phyloP scores from a whole-genome alignment of 2,113 vertebrate species.

The Chlorodrepanis virens region DNA sequence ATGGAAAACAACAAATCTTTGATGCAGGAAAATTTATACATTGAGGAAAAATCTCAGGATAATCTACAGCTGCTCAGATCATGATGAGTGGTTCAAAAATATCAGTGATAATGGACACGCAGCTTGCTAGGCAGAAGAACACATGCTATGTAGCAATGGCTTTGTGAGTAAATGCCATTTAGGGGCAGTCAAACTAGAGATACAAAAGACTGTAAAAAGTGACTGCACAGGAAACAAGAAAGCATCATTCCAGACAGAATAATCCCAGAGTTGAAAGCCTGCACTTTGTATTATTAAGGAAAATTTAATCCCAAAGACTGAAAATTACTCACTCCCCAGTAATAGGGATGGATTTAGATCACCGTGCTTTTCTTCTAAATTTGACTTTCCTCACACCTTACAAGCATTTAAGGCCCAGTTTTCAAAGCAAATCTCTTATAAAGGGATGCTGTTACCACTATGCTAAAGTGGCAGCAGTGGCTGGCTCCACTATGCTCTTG shows the following conservation, averaged over 20 bases:
- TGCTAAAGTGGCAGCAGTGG: neutral
- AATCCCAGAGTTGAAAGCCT: neutral
- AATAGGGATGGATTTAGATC: neutral
- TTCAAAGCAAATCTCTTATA: neutral
- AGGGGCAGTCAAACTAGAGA: neutral
- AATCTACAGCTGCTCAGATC: neutral
- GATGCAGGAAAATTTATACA: neutral
- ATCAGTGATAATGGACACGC: neutral
- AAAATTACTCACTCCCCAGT: neutral
- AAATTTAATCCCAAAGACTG: neutral
- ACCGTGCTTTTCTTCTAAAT: neutral
- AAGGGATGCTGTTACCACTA: neutral
- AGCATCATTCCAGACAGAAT: neutral
- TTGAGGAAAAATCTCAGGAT: neutral
- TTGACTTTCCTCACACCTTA: neutral
- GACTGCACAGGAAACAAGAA: neutral
- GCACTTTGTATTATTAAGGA: neutral
- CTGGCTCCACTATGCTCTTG: neutral
- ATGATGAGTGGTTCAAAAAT: constrained; percentile 40
- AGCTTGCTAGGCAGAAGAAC: neutral
- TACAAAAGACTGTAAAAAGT: neutral
- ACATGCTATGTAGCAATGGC: neutral
- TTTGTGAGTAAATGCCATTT: neutral
- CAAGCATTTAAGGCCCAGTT: neutral
- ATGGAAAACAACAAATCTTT: neutral